These are phyloP conservation scores for Sebastes fasciatus DNA, from an alignment of 2,113 vertebrate species.

Conservation along the genomic window DNA sequence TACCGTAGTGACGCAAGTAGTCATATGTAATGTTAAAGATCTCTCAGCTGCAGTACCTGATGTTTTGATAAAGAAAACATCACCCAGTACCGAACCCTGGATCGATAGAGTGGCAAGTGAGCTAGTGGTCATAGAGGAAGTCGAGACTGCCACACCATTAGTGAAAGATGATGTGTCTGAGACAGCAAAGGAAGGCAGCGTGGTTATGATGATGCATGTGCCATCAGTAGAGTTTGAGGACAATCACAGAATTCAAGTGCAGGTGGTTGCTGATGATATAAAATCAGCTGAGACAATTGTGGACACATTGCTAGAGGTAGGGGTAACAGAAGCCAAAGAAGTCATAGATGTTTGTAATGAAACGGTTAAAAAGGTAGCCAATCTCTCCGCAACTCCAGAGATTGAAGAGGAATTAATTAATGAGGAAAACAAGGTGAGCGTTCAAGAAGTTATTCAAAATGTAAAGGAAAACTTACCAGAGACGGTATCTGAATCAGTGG, in stretches of 20 bases:
- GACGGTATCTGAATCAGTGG: conserved; percentile 49
- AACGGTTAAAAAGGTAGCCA: conserved; percentile 6
- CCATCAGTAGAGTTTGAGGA: conserved; percentile 38
- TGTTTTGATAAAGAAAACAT: conserved; percentile 47
- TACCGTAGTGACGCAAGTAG: conserved; percentile 18
- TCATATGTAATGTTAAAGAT: conserved; percentile 33
- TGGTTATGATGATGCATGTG: conserved; percentile 32
- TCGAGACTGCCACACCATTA: conserved; percentile 48
- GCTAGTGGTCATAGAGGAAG: conserved; percentile 53
- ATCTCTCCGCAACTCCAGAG: conserved; percentile 17
- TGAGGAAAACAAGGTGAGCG: conserved; percentile 74
- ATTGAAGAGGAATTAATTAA: conserved; percentile 61
- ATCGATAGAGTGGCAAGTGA: conserved; percentile 51
- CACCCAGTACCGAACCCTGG: conserved; percentile 53
- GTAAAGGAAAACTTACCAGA: conserved; percentile 73
- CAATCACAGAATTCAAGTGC: conserved; percentile 53
- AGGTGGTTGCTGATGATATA: conserved; percentile 45
- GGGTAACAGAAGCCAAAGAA: conserved; percentile 33
- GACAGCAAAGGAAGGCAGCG: conserved; percentile 45
- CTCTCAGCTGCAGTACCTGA: conserved; percentile 20
- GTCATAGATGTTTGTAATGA: conserved; percentile 53
- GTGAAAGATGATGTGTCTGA: conserved; percentile 35
- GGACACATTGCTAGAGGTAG: conserved; percentile 60
- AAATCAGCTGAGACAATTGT: conserved; percentile 34
- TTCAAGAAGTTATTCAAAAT: conserved; percentile 82